phyloP scores from a whole-genome alignment of 2,113 vertebrate genomes.

The Cinclus mexicanus region DNA sequence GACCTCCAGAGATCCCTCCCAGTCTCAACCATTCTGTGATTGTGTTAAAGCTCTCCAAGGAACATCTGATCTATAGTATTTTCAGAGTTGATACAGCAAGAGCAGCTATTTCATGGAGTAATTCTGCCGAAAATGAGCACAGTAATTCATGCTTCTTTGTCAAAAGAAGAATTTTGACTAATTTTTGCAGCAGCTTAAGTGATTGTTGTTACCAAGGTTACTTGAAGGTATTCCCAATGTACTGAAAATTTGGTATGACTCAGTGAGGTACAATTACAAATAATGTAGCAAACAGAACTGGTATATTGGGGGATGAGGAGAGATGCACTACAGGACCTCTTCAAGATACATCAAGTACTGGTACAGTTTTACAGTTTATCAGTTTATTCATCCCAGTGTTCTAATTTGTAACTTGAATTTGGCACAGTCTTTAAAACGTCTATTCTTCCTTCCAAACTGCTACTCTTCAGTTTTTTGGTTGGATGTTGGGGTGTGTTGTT shows the following conservation, averaged over 20 bases:
- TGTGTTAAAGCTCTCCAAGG: background rate
- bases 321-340: background rate
- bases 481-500: background rate
- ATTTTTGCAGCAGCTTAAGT: background rate
- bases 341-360: background rate
- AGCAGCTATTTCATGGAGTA: background rate
- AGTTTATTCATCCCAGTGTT: background rate
- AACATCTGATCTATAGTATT: background rate
- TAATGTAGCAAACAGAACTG: background rate
- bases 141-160: background rate
- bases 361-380: background rate
- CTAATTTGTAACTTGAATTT: background rate
- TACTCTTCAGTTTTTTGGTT: background rate
- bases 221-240: background rate
- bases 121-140: background rate
- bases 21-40: background rate
- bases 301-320: fast-evolving
- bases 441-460: background rate
- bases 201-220: background rate
- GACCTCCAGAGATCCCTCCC: background rate
- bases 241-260: background rate
- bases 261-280: background rate
- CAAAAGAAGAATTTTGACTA: background rate
- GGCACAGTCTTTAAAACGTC: background rate
- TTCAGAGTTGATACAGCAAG: background rate